Percentiles rank a stretch among this genome's conserved stretches.
phyloP scores from a whole-genome alignment of 2,113 vertebrate species.

The Beaufortia kweichowensis region DNA sequence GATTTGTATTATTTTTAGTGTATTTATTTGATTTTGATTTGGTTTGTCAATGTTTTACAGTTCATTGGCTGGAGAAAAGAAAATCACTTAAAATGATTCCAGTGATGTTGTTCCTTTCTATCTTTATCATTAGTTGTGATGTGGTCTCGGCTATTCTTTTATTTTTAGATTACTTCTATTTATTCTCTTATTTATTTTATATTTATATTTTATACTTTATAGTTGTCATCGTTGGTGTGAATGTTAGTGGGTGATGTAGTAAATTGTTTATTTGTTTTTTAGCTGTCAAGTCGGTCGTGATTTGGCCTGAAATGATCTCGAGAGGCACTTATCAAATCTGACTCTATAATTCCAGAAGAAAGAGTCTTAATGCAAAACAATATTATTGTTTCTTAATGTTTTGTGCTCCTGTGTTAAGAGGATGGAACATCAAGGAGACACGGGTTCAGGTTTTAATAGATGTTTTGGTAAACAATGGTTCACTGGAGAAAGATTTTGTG shows the following conservation, averaged over 20 bases:
- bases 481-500: constrained; percentile 5
- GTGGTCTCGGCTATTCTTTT: too few species aligned
- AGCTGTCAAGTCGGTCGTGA: not conserved
- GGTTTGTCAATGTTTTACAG: too few species aligned
- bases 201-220: too few species aligned
- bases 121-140: too few species aligned
- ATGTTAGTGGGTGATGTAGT: not conserved
- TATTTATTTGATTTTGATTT: too few species aligned
- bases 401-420: not conserved
- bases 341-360: constrained; percentile 2
- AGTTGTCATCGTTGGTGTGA: too few species aligned
- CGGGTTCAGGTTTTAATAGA: not conserved
- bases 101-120: too few species aligned
- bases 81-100: too few species aligned
- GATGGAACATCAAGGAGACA: not conserved
- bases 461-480: constrained; percentile 1
- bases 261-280: not conserved
- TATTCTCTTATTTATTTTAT: too few species aligned
- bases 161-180: too few species aligned
- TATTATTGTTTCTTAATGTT: not conserved
- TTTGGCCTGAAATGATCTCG: not conserved
- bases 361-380: not conserved
- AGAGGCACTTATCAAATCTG: not conserved
- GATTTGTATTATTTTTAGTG: too few species aligned
- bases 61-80: too few species aligned